Percentiles rank a stretch among this genome's conserved stretches.
phyloP scores from a whole-genome alignment of 2,797 vertebrate species.

The Pseudochromis fuscus region DNA sequence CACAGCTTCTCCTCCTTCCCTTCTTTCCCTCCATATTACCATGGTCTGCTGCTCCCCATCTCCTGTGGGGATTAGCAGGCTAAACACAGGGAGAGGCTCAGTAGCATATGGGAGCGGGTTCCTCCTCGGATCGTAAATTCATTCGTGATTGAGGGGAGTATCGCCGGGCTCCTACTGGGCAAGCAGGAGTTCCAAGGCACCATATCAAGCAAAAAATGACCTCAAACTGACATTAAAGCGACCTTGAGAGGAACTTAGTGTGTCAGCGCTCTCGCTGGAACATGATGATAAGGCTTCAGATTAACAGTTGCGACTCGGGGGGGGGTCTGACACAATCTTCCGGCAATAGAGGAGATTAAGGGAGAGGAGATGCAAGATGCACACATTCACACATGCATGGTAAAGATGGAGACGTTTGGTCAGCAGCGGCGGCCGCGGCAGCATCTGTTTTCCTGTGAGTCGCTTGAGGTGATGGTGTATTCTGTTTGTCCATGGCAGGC shows the following conservation, averaged over 20 bases:
- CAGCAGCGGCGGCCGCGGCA: constrained; percentile 43
- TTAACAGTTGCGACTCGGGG: constrained; percentile 72
- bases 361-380: constrained; percentile 56
- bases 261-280: constrained; percentile 77
- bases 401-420: constrained; percentile 53
- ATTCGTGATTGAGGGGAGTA: constrained; percentile 79
- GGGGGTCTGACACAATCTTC: constrained; percentile 64
- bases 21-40: constrained; percentile 76
- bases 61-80: constrained; percentile 82
- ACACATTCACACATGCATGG: constrained; percentile 36
- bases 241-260: constrained; percentile 80
- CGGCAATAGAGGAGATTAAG: constrained; percentile 73
- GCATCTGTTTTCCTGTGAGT: constrained; percentile 61
- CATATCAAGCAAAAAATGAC: constrained; percentile 74
- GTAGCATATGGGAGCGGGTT: constrained; percentile 76
- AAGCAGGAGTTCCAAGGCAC: constrained; percentile 63
- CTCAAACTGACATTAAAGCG: constrained; percentile 82
- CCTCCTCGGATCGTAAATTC: constrained; percentile 76
- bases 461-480: constrained; percentile 45
- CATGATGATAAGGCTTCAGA: constrained; percentile 81
- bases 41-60: constrained; percentile 83
- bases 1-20: constrained; percentile 47
- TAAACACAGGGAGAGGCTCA: constrained; percentile 81
- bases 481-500: constrained; percentile 48
- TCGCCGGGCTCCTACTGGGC: constrained; percentile 72